Conservation (phyloP, 53 echinoderm and acorn worm species). For the Zoroaster sp. region DNA sequence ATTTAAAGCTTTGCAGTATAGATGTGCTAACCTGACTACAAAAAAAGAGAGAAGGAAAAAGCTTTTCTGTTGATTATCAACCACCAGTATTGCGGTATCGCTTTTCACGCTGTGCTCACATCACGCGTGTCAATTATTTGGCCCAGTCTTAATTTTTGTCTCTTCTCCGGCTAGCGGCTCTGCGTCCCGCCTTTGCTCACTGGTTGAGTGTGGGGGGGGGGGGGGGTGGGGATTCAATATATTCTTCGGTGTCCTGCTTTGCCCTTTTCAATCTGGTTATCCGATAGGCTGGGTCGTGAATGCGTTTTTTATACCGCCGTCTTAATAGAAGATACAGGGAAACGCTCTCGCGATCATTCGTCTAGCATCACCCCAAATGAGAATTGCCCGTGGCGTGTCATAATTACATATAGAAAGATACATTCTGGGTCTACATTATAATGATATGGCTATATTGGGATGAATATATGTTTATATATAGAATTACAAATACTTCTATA, state of each 20-base stretch:
- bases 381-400: background rate
- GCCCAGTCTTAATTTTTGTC: background rate
- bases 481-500: too few species aligned
- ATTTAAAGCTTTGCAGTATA: background rate
- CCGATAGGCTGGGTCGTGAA: conserved; percentile 10
- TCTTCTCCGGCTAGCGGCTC: background rate
- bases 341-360: background rate
- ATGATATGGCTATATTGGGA: too few species aligned
- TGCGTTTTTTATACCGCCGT: background rate
- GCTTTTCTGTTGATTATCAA: conserved; percentile 15
- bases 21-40: background rate
- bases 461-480: too few species aligned
- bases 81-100: background rate
- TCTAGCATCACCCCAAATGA: background rate
- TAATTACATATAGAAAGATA: too few species aligned
- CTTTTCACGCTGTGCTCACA: conserved; percentile 6
- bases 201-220: too few species aligned
- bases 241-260: background rate
- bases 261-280: conserved; percentile 36
- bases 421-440: too few species aligned
- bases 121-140: conserved; percentile 21
- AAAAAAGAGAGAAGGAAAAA: background rate
- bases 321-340: background rate
- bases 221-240: conserved; percentile 46
- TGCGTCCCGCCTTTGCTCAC: background rate